Conservation (phyloP, 2,113 vertebrate genomes). For the Ictidomys tridecemlineatus region DNA sequence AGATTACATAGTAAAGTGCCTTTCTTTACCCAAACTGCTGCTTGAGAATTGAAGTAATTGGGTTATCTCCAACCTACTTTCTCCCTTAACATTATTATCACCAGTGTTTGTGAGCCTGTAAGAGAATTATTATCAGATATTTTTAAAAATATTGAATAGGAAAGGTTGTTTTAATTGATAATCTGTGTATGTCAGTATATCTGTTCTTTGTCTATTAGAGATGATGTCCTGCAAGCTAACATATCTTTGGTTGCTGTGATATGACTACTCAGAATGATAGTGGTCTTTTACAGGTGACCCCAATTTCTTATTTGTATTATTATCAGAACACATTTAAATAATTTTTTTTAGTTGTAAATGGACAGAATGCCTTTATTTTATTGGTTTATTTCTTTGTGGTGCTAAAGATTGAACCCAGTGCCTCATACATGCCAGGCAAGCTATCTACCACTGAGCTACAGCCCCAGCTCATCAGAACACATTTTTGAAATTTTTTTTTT, state of each 20-base stretch:
- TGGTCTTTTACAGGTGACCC: not conserved
- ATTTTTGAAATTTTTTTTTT: no score
- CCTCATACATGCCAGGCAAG: no score
- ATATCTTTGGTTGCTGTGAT: not conserved
- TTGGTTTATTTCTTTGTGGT: no score
- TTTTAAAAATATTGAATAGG: not conserved
- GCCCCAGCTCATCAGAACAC: not conserved
- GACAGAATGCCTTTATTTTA: no score
- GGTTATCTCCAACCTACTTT: not conserved
- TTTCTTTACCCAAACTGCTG: not conserved
- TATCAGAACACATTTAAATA: not conserved
- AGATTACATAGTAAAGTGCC: not conserved
- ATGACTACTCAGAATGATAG: not conserved
- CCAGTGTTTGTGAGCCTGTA: not conserved
- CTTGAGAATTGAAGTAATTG: not conserved
- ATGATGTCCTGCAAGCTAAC: not conserved
- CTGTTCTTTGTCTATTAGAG: not conserved
- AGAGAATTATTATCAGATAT: not conserved
- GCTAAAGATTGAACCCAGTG: no score
- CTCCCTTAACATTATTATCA: not conserved
- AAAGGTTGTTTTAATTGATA: not conserved
- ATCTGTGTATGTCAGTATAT: not conserved
- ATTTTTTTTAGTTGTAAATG: no score
- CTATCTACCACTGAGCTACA: no score
- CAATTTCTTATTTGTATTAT: not conserved